Percentiles rank a stretch among this genome's conserved stretches.
phyloP scores from a whole-genome alignment of 2,888 invertebrate species.

The Apomyelois bistriatella region DNA sequence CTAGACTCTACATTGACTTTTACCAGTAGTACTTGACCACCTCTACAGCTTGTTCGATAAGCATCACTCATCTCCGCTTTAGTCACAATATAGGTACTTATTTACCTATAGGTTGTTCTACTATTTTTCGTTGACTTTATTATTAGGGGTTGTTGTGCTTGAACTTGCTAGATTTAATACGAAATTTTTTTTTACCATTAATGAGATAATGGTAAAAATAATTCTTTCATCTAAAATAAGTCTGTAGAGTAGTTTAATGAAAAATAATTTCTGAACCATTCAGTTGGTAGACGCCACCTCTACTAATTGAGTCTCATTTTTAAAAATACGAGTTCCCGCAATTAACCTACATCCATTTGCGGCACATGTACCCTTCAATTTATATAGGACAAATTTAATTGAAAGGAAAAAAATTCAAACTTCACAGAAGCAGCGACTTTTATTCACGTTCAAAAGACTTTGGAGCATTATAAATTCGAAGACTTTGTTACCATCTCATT shows the following conservation, averaged over 20 bases:
- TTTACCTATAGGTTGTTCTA: no score
- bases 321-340: conserved; percentile 48
- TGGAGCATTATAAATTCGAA: conserved; percentile 11
- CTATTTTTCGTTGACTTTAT: no score
- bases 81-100: no score
- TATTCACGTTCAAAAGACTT: conserved; percentile 7
- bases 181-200: no score
- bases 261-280: conserved; percentile 43
- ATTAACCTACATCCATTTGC: conserved; percentile 55
- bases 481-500: conserved; percentile 16
- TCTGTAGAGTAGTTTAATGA: conserved; percentile 41
- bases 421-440: neutral
- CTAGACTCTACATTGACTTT: no score
- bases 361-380: conserved; percentile 11
- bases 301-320: conserved; percentile 61
- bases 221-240: no score
- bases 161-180: no score
- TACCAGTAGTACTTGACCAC: no score
- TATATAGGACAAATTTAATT: conserved; percentile 7
- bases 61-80: no score
- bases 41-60: no score
- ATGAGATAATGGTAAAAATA: no score
- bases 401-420: neutral
- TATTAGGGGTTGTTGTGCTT: no score
- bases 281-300: conserved; percentile 41